A percentile compares a stretch with the other conserved stretches of the same genome.
Evolutionary conservation across 2,888 invertebrate genomes (phyloP).

Genomic region (Carabus problematicus): DNA sequence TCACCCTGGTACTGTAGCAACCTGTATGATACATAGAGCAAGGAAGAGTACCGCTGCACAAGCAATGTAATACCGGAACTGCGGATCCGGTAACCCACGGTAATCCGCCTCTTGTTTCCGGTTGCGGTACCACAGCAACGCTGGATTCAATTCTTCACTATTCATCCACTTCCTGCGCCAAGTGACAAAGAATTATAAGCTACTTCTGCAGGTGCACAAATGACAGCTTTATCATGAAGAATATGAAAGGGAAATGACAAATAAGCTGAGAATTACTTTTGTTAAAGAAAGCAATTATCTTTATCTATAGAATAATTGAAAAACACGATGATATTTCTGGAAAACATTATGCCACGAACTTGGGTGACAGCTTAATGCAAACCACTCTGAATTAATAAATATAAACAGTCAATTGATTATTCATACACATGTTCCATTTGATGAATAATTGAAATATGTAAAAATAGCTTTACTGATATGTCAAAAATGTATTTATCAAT

Average conservation of each 20-base stretch:
- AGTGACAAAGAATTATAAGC: constrained; percentile 32
- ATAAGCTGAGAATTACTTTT: too few species aligned
- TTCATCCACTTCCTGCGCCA: constrained; percentile 64
- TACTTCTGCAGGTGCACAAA: not conserved
- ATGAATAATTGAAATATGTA: constrained; percentile 21
- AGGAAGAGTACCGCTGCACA: constrained; percentile 81
- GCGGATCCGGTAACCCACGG: constrained; percentile 78
- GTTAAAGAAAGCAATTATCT: too few species aligned
- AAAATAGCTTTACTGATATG: constrained; percentile 12
- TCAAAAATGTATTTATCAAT: too few species aligned
- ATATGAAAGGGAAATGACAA: too few species aligned
- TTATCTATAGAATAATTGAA: too few species aligned
- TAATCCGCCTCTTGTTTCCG: constrained; percentile 79
- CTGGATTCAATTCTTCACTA: constrained; percentile 78
- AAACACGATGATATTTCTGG: too few species aligned
- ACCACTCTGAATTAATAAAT: constrained; percentile 50
- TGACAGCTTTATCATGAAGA: not conserved
- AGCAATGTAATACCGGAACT: constrained; percentile 85
- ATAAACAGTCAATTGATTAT: too few species aligned
- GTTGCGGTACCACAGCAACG: constrained; percentile 84
- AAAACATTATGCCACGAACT: too few species aligned
- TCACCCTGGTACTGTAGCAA: constrained; percentile 81
- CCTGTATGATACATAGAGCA: constrained; percentile 79
- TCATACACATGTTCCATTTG: constrained; percentile 13
- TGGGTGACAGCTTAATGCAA: constrained; percentile 57